These are phyloP conservation scores for Eriosoma lanigerum DNA, from an alignment of 1,140 invertebrate species.

Conservation along the genomic window DNA sequence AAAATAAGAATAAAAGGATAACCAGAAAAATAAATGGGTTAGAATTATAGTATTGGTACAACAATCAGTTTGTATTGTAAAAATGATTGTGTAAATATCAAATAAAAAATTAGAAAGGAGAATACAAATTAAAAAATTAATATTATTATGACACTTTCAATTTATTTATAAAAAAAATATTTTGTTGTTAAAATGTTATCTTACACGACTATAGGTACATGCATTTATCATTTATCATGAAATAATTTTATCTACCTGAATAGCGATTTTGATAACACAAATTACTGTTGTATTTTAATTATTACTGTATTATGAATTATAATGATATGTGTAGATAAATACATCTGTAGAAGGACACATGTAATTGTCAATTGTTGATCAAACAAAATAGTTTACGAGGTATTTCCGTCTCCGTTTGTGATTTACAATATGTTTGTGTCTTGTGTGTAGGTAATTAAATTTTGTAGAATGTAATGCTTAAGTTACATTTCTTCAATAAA, in stretches of 20 bases:
- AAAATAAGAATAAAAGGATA: too few species aligned
- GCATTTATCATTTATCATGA: too few species aligned
- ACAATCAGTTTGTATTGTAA: too few species aligned
- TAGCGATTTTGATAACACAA: neutral
- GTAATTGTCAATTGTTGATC: neutral
- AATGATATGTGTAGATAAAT: neutral
- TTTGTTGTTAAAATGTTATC: too few species aligned
- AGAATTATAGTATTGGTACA: too few species aligned
- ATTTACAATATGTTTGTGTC: neutral
- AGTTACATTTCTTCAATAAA: slow-evolving; percentile 17
- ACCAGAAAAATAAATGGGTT: too few species aligned
- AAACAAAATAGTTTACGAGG: slow-evolving; percentile 1
- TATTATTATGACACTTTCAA: too few species aligned
- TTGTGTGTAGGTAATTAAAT: neutral
- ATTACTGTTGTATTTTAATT: neutral
- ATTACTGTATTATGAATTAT: too few species aligned
- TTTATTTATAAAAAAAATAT: too few species aligned
- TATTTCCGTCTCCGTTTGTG: neutral
- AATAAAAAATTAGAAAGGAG: too few species aligned
- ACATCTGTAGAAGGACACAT: neutral
- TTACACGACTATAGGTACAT: neutral
- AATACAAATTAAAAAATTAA: too few species aligned
- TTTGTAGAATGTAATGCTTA: slow-evolving; percentile 31
- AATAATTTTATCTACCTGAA: neutral
- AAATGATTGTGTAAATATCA: too few species aligned